A percentile compares a stretch with the other conserved stretches of the same genome.
Evolutionary conservation across 2,797 vertebrate species (phyloP).

Genomic region (Cirrhinus molitorella): DNA sequence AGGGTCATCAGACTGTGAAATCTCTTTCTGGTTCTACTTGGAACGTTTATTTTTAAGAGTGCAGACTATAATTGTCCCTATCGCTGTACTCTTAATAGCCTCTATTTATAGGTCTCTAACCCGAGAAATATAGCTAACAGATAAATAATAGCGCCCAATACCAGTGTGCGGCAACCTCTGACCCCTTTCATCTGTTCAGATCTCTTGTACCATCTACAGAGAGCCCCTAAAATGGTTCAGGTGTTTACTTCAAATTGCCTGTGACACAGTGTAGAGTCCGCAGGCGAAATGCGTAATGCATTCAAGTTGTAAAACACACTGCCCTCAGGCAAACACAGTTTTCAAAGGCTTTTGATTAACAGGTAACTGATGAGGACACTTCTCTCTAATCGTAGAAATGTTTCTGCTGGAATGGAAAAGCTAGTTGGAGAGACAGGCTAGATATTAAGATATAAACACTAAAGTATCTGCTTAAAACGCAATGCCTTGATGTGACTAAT

Average conservation of each 20-base stretch:
- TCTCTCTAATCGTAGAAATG: slow-evolving; percentile 21
- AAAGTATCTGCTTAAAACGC: slow-evolving; percentile 21
- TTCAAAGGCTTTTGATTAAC: slow-evolving; percentile 58
- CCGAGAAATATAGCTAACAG: not conserved
- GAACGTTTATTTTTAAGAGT: not conserved
- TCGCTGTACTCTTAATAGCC: not conserved
- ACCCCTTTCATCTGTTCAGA: slow-evolving; percentile 29
- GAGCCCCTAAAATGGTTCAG: slow-evolving; percentile 41
- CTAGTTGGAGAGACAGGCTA: slow-evolving; percentile 40
- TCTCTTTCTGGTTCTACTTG: not conserved
- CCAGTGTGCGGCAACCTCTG: slow-evolving; percentile 10
- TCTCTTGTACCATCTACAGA: slow-evolving; percentile 41
- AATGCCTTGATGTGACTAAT: slow-evolving; percentile 9
- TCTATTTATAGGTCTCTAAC: slow-evolving; percentile 1
- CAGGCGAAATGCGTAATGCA: slow-evolving; percentile 37
- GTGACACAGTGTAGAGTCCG: slow-evolving; percentile 46
- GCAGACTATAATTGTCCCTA: not conserved
- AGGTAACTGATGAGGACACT: slow-evolving; percentile 54
- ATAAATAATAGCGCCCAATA: slow-evolving; percentile 2
- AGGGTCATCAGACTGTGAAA: not conserved
- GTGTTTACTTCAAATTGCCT: slow-evolving; percentile 53
- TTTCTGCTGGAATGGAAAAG: slow-evolving; percentile 22
- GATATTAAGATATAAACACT: slow-evolving; percentile 33
- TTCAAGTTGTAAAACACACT: slow-evolving; percentile 42
- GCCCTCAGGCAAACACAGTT: slow-evolving; percentile 34